phyloP scores from a whole-genome alignment of 1,140 invertebrate genomes.

The Drosophila setifemur region DNA sequence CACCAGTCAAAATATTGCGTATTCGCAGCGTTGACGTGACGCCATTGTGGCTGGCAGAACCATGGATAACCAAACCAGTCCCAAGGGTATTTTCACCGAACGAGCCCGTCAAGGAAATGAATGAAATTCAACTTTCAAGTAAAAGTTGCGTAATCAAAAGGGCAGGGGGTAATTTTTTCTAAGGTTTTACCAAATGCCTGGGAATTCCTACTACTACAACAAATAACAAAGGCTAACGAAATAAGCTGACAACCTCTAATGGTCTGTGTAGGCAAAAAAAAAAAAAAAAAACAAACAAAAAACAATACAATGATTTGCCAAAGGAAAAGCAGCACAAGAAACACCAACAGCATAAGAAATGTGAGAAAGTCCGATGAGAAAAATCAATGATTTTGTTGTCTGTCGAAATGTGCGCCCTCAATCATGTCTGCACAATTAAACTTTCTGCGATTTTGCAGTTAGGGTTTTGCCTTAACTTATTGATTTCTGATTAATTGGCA shows the following conservation, averaged over 20 bases:
- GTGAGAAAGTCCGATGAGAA: background rate
- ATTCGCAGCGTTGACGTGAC: conserved; percentile 58
- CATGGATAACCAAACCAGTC: conserved; percentile 5
- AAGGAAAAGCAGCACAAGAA: conserved; percentile 20
- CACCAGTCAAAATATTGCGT: conserved; percentile 70
- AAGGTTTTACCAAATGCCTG: conserved; percentile 29
- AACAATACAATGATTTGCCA: conserved; percentile 28
- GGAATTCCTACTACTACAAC: conserved; percentile 19
- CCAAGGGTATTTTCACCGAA: conserved; percentile 36
- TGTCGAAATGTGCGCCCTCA: conserved; percentile 24
- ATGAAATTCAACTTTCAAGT: conserved; percentile 65
- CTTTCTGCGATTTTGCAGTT: conserved; percentile 20
- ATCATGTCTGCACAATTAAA: conserved; percentile 48
- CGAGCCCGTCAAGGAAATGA: conserved; percentile 52
- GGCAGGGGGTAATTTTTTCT: background rate
- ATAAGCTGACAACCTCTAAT: conserved; percentile 29
- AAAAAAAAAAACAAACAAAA: background rate
- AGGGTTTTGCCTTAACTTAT: conserved; percentile 19
- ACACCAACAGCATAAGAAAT: conserved; percentile 23
- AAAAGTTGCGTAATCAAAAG: conserved; percentile 67
- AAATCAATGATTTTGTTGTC: conserved; percentile 31
- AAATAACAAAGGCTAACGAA: conserved; percentile 1
- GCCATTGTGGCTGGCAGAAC: conserved; percentile 53
- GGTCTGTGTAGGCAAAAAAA: conserved; percentile 4
- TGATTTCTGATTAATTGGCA: conserved; percentile 49